Percentiles rank a stretch among this genome's conserved stretches.
These are phyloP conservation scores for Hemitrygon akajei DNA, from an alignment of 2,797 vertebrate species.

Conservation along the genomic window DNA sequence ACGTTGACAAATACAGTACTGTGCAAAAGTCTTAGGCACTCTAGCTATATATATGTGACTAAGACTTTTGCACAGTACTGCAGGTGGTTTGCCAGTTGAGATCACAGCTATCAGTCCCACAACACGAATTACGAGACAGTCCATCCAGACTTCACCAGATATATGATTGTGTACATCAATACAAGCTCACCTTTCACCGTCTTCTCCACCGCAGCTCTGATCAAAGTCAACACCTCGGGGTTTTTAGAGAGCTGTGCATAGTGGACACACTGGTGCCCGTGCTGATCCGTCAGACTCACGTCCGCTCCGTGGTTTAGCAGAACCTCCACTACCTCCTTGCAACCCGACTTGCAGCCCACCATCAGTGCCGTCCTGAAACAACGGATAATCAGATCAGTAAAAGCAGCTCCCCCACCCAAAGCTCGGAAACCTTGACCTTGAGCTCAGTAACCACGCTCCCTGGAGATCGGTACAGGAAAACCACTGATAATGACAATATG, in stretches of 20 bases:
- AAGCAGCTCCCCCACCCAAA: too few species aligned
- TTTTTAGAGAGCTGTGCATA: constrained; percentile 86
- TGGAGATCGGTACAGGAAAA: too few species aligned
- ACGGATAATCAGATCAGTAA: background rate
- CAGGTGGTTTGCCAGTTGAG: background rate
- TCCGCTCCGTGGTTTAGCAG: constrained; percentile 75
- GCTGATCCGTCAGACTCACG: constrained; percentile 65
- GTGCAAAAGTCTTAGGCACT: too few species aligned
- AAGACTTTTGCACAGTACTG: too few species aligned
- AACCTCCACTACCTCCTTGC: constrained; percentile 86
- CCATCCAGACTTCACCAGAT: background rate
- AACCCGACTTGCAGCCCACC: constrained; percentile 85
- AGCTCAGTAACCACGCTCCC: too few species aligned
- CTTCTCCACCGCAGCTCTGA: constrained; percentile 74
- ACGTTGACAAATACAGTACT: too few species aligned
- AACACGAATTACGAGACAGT: background rate
- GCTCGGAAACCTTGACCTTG: too few species aligned
- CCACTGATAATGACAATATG: too few species aligned
- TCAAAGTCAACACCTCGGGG: constrained; percentile 67
- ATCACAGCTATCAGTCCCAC: background rate
- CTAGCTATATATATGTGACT: too few species aligned
- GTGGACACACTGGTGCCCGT: constrained; percentile 79
- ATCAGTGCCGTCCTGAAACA: constrained; percentile 77
- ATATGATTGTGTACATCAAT: background rate
- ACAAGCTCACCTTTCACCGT: constrained; percentile 63